Base-by-base conservation (phyloP, 2,888 invertebrate genomes). In the Dicycla oo region DNA sequence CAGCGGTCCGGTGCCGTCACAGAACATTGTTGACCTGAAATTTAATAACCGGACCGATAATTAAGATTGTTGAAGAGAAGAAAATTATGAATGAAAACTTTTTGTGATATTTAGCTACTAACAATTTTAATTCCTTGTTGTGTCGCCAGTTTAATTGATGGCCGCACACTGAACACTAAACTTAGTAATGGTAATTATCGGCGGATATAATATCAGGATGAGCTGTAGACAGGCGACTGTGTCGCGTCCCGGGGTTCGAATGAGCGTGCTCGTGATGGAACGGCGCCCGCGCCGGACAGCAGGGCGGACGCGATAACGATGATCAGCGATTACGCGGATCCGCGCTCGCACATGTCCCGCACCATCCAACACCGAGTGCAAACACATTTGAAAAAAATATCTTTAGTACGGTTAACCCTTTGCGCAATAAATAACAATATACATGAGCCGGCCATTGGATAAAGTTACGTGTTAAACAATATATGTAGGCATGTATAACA, bases 291-390 rank as follows among this genome's bases (percentile, higher is more conserved):
- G 94, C 69, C 93, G 94, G 93, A 92, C 93, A 92, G 87, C 87
- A 88, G 89, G 89, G 88, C 93, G 92, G 93, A 93, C 94, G 92
- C 90, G 95, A 95, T 95, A 95, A 94, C 92, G 86, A 78, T 91
- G 92, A 94, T 94, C 93, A 88, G 78, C 90, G 95, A 94, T 95
- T 93, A 95, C 94, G 87, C 86, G 90, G 90, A 91, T 91, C 92
- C 89, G 86, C 87, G 77, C 83, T 75, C 80, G 82, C 88, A 87
- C 88, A 87, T 87, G 88, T 87, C 83, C 86, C 83, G 80, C 81
- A 81, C 80, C 77, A 78, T 79, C 73, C 81, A 80, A 69, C 74
- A 84, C 40, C 61, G 64, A 78, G 76, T 83, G 82, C 76, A 82
- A 86, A 80, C 61, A 81, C 67, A 81, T 82, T 78, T 57, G 53